phyloP scores from a whole-genome alignment of 1,140 invertebrate species.

The Pseudomyrmex cubaensis region DNA sequence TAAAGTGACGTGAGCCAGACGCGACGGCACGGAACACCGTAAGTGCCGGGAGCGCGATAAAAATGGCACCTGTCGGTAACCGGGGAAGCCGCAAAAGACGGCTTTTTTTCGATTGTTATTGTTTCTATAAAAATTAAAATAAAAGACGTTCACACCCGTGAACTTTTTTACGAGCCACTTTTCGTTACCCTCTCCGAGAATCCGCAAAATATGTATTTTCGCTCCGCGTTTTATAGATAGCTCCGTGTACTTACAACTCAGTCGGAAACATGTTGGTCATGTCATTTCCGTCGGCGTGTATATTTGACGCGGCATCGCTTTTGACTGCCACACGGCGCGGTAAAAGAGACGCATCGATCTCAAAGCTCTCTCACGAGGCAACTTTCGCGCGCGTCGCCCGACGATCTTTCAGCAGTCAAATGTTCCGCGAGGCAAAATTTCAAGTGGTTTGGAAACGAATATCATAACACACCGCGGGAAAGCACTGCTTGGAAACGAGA shows the following conservation, averaged over 20 bases:
- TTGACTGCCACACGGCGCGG: constrained; percentile 7
- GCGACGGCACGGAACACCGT: background rate
- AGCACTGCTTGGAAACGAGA: background rate
- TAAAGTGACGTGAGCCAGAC: constrained; percentile 8
- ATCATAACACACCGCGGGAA: background rate
- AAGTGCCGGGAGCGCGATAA: background rate
- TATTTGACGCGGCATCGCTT: constrained; percentile 10
- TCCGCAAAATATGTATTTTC: background rate
- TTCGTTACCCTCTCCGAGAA: background rate
- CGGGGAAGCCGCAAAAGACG: too few species aligned
- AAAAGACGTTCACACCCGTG: too few species aligned
- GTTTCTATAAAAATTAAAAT: too few species aligned
- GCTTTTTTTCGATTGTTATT: too few species aligned
- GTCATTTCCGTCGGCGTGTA: background rate
- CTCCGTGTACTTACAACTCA: background rate
- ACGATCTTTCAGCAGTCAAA: constrained; percentile 1
- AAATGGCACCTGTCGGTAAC: background rate
- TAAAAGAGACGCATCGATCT: constrained; percentile 28
- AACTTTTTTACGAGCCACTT: too few species aligned
- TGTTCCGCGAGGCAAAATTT: constrained; percentile 13
- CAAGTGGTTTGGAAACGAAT: background rate
- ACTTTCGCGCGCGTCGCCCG: background rate
- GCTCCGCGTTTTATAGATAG: background rate
- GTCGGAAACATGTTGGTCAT: background rate
- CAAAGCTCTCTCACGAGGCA: constrained; percentile 34